Evolutionary conservation across 37 sponge, comb jelly and placozoan species (phyloP).

Genomic region (Ianthella basta): DNA sequence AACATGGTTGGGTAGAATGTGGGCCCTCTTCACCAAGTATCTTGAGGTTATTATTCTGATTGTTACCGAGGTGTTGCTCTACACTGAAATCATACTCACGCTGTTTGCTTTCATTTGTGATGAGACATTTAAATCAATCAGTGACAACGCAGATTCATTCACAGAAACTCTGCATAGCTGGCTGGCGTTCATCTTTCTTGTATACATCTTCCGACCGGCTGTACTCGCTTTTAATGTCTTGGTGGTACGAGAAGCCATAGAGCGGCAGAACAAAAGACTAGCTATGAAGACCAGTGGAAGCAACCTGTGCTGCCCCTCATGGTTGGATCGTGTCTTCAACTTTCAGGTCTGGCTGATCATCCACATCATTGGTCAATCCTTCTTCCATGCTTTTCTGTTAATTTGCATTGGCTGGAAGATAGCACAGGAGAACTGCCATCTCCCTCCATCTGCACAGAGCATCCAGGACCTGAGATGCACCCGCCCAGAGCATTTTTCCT

Average conservation of each 20-base stretch:
- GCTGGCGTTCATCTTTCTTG: background rate
- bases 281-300: background rate
- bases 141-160: background rate
- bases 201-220: background rate
- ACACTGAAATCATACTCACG: background rate
- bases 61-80: background rate
- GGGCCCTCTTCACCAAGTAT: background rate
- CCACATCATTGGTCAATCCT: background rate
- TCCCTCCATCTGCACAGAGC: background rate
- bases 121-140: background rate
- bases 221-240: background rate
- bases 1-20: background rate
- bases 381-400: constrained; percentile 4
- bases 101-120: constrained; percentile 13
- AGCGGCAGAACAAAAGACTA: background rate
- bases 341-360: constrained; percentile 3
- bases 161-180: background rate
- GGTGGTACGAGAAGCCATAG: background rate
- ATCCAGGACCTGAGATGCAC: background rate
- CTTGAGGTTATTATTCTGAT: background rate
- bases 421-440: background rate
- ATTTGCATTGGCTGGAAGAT: background rate
- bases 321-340: background rate
- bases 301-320: background rate
- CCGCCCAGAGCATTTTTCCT: background rate